Evolutionary conservation across 1,140 invertebrate species (phyloP).

Genomic region (Andricus grossulariae): DNA sequence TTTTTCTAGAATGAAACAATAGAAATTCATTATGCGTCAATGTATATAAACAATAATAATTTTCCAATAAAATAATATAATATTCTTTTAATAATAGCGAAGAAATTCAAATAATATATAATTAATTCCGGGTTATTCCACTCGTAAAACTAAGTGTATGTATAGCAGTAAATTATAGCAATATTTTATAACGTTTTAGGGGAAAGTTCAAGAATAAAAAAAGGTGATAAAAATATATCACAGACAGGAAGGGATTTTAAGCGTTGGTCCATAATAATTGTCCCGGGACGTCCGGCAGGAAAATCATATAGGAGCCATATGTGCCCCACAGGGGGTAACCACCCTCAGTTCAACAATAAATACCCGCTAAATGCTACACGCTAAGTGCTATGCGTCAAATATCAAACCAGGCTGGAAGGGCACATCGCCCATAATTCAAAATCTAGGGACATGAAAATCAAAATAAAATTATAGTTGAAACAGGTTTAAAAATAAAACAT

Average conservation of each 20-base stretch:
- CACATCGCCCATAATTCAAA: conserved; percentile 18
- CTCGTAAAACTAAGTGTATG: not conserved
- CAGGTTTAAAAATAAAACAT: not conserved
- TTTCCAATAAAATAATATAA: too few relatives aligned
- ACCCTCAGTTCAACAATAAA: conserved; percentile 62
- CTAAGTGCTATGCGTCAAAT: conserved; percentile 41
- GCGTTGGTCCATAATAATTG: conserved; percentile 63
- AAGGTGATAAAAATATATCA: conserved; percentile 65
- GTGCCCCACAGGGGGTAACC: conserved; percentile 66
- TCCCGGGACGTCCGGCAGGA: conserved; percentile 57
- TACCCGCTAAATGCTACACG: conserved; percentile 61
- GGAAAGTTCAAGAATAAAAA: conserved; percentile 37
- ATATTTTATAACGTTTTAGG: not conserved
- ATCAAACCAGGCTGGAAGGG: conserved; percentile 26
- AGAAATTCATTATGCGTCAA: too few relatives aligned
- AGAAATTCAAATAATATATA: too few relatives aligned
- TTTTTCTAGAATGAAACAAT: too few relatives aligned
- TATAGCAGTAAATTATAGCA: not conserved
- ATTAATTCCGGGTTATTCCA: too few relatives aligned
- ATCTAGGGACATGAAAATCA: not conserved
- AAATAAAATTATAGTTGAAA: conserved; percentile 8
- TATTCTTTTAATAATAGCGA: too few relatives aligned
- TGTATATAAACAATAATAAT: too few relatives aligned
- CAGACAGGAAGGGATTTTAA: conserved; percentile 43
- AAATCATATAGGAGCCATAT: conserved; percentile 69